Conservation (phyloP, 1,140 invertebrate genomes). For the Papilio xuthus region DNA sequence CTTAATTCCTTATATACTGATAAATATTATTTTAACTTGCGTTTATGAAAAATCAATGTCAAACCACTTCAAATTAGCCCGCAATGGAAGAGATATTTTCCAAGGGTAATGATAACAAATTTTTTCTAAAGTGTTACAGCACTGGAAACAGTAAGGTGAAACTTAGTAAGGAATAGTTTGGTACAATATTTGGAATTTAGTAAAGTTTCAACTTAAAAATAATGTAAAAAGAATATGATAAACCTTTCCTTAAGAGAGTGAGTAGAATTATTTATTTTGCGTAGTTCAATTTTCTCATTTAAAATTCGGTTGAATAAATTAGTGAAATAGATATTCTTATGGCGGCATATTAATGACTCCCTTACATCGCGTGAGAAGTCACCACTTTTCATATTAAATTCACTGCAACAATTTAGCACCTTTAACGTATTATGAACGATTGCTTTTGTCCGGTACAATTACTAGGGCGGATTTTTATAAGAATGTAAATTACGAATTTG, state of each 20-base stretch:
- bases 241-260: neutral
- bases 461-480: neutral
- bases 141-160: too few species aligned
- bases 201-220: neutral
- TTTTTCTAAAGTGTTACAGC: too few species aligned
- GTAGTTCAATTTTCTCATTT: neutral
- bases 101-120: too few species aligned
- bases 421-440: conserved; percentile 25
- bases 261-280: neutral
- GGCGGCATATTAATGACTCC: conserved; percentile 5
- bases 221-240: too few species aligned
- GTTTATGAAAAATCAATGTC: neutral
- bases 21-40: neutral
- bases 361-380: conserved; percentile 34
- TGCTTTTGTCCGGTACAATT: neutral
- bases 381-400: conserved; percentile 34
- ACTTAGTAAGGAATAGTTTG: neutral
- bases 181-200: neutral
- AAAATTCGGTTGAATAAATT: conserved; percentile 15
- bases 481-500: neutral
- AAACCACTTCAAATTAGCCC: neutral
- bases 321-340: conserved; percentile 21
- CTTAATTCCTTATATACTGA: neutral
- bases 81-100: too few species aligned
- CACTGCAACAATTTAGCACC: conserved; percentile 36